Conservation (phyloP, 2,797 vertebrate species). For the Notoglanidium macrostoma region DNA sequence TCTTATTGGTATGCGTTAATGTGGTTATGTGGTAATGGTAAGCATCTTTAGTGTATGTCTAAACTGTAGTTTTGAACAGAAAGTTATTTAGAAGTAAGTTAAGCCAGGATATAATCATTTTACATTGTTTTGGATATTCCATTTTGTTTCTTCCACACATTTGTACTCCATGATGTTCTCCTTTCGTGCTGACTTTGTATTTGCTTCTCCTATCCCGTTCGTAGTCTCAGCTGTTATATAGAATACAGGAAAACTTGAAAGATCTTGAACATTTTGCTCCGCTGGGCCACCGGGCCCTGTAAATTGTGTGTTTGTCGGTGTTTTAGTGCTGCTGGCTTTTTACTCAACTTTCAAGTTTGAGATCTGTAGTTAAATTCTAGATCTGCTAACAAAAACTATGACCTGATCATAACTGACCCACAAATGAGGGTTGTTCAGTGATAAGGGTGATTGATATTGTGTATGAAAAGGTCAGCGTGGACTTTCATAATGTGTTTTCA, state of each 20-base stretch:
- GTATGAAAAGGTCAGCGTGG: background rate
- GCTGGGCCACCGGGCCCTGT: background rate
- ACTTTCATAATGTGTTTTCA: background rate
- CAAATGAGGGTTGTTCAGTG: background rate
- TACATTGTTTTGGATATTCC: background rate
- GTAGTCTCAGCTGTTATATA: background rate
- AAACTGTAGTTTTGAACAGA: background rate
- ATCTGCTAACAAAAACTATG: background rate
- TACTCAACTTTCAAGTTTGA: background rate
- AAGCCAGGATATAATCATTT: background rate
- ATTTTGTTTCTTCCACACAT: background rate
- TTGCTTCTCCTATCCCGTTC: background rate
- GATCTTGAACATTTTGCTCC: background rate
- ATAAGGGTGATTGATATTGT: background rate
- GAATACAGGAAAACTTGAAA: background rate
- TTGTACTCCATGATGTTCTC: background rate
- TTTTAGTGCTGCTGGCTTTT: background rate
- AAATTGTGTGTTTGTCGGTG: background rate
- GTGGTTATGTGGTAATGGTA: background rate
- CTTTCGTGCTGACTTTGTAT: background rate
- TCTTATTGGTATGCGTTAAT: no score
- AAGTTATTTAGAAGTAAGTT: background rate
- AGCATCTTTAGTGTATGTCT: background rate
- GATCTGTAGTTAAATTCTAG: background rate
- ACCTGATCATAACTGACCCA: background rate